Base-by-base conservation (phyloP, 2,797 vertebrate species). In the Tragopan temminckii region DNA sequence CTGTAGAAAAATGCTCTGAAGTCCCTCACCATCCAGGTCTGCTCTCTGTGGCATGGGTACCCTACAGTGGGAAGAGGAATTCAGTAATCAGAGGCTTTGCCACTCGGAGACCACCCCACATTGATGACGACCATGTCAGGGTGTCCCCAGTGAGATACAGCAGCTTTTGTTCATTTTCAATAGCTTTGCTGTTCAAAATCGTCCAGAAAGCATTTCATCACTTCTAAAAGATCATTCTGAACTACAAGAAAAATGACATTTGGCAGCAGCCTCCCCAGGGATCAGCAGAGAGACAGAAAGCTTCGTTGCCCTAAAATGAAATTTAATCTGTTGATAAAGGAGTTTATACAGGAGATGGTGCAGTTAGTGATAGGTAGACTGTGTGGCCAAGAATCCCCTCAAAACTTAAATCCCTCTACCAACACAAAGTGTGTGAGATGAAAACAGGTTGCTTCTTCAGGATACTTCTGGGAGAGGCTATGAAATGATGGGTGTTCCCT, bases 251-350 rank as follows among this genome's bases (percentile, higher is more conserved):
- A 87, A 94, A 76, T 70, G 8, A 31, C 71, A 58, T 64, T 82
- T 85, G 71, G 61, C 57, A 91, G 61, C 80, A 85, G 57, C 35
- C 36, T 83, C 76, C 38, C 9, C n/a, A 40, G 55, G 66, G 76
- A 55, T 79, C 80, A 57, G 24, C 13, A 6, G 35, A 6, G 35
- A 92, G 82, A 55, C 69, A 36, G 50, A 70, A 55, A 63, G 72
- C 80, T 94, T 84, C 72, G 52, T 68, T 95, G 91, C 46, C 82
- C 91, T 92, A 59, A 85, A 94, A 69, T 81, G 46, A 72, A 80
- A 45, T 45, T 83, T 66, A 78, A 61, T 85, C 72, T 61, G 38
- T 84, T 89, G 78, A 48, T 13, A 43, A 36, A 89, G 62, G 31
- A 50, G 52, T 31, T 81, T 64, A 14, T 74, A 17, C 21, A 35